phyloP scores from a whole-genome alignment of 2,797 vertebrate genomes.

The Onychomys arenicola region DNA sequence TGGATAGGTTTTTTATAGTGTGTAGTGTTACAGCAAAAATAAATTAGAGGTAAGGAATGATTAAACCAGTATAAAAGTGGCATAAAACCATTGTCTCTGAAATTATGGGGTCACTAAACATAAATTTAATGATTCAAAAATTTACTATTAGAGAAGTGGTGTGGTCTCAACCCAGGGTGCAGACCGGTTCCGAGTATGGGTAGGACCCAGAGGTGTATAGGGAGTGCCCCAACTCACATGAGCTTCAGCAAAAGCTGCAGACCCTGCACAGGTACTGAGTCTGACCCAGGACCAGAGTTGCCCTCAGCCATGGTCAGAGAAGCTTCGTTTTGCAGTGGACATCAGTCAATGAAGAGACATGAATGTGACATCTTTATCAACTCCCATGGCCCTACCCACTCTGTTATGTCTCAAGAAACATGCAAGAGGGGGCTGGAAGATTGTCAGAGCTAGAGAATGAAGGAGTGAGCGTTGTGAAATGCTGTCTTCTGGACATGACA shows the following conservation, averaged over 20 bases:
- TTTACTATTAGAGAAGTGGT: not conserved
- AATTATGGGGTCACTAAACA: not conserved
- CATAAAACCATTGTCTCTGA: not conserved
- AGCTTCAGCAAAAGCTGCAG: not conserved
- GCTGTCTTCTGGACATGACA: not conserved
- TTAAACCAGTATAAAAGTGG: not conserved
- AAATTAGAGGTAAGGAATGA: not conserved
- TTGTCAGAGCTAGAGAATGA: not conserved
- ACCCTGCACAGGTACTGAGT: not conserved
- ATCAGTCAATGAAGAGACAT: not conserved
- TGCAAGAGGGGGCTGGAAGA: too few relatives aligned
- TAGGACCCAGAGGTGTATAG: not conserved
- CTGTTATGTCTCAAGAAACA: not conserved
- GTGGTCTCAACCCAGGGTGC: too few relatives aligned
- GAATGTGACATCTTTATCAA: not conserved
- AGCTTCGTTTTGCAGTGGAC: not conserved
- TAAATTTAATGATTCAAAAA: constrained; percentile 3
- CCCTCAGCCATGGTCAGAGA: not conserved
- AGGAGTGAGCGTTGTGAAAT: not conserved
- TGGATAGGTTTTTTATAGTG: not conserved
- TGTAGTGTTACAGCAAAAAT: not conserved
- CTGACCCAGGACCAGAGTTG: not conserved
- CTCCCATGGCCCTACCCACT: not conserved
- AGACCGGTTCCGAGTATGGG: not conserved
- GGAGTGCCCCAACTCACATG: not conserved